Conservation (phyloP, 64 coral and sea anemone genomes). For the Montipora sp. region DNA sequence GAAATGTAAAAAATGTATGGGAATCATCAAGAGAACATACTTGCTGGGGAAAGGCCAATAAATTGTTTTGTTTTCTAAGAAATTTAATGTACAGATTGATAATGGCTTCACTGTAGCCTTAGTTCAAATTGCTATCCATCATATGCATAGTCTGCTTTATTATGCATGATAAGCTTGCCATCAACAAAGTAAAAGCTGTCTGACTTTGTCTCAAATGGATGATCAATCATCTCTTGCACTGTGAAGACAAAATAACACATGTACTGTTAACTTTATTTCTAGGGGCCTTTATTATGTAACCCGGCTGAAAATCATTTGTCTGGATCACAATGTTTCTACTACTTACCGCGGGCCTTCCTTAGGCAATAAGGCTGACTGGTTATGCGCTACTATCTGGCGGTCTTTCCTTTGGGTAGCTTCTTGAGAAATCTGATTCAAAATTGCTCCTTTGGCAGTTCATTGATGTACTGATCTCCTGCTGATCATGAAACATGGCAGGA, state of each 20-base stretch:
- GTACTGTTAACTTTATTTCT: not conserved
- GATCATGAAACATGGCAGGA: too few relatives aligned
- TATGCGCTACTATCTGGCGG: too few relatives aligned
- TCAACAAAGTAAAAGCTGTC: slow-evolving; percentile 99
- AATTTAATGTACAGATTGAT: not conserved
- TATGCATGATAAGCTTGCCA: slow-evolving; percentile 95
- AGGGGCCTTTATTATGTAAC: too few relatives aligned
- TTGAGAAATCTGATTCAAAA: too few relatives aligned
- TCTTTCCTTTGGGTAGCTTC: too few relatives aligned
- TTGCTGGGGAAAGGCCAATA: slow-evolving; percentile 4
- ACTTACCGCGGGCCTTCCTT: too few relatives aligned
- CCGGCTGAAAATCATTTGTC: too few relatives aligned
- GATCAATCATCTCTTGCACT: slow-evolving; percentile 99
- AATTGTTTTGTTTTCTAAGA: not conserved
- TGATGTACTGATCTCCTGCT: too few relatives aligned
- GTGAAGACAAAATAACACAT: slow-evolving; percentile 28
- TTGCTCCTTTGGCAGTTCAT: too few relatives aligned
- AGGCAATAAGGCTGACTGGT: too few relatives aligned
- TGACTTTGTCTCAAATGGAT: slow-evolving; percentile 99
- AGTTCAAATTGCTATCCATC: slow-evolving; percentile 66
- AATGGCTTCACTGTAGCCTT: not conserved
- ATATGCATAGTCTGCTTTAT: slow-evolving; percentile 99
- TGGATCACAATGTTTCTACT: too few relatives aligned
- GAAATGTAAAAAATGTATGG: slow-evolving; percentile 1
- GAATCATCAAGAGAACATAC: not conserved